A percentile compares a stretch with the other conserved stretches of the same genome.
phyloP scores from a whole-genome alignment of 2,888 invertebrate genomes.

The Malacosoma neustria region DNA sequence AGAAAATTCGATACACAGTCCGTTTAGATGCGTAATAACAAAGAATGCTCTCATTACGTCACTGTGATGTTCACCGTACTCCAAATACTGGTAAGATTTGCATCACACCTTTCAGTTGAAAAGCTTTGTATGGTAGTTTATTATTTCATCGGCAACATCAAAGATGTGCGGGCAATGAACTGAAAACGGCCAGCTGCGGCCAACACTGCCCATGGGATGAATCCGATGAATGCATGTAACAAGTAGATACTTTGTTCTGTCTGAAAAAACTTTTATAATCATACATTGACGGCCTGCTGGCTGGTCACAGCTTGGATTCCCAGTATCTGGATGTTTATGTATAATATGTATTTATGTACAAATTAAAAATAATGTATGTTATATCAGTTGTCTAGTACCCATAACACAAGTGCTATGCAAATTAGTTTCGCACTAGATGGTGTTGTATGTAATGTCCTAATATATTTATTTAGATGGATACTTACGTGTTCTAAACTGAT shows the following conservation, averaged over 20 bases:
- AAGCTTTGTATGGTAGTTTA: constrained; percentile 36
- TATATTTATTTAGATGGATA: too few species aligned
- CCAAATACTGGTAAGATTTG: background rate
- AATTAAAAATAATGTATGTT: too few species aligned
- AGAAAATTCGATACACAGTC: background rate
- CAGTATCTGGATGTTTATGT: too few species aligned
- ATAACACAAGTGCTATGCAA: too few species aligned
- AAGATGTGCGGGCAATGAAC: constrained; percentile 48
- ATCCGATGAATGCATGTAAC: background rate
- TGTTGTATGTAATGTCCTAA: too few species aligned
- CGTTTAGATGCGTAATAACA: background rate
- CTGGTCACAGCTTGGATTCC: too few species aligned
- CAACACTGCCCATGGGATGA: constrained; percentile 7
- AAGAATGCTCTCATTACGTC: background rate
- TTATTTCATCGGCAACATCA: constrained; percentile 55
- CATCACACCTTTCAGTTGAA: constrained; percentile 29
- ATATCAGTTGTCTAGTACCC: too few species aligned
- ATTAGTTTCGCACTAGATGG: too few species aligned
- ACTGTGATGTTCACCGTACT: background rate
- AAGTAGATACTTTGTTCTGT: constrained; percentile 20
- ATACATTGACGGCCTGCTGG: too few species aligned
- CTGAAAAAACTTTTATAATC: constrained; percentile 12
- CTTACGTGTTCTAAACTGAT: too few species aligned
- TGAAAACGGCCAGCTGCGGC: constrained; percentile 20
- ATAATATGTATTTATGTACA: too few species aligned